Base-by-base conservation (phyloP, 2,797 vertebrate genomes). In the Botia almorhae region DNA sequence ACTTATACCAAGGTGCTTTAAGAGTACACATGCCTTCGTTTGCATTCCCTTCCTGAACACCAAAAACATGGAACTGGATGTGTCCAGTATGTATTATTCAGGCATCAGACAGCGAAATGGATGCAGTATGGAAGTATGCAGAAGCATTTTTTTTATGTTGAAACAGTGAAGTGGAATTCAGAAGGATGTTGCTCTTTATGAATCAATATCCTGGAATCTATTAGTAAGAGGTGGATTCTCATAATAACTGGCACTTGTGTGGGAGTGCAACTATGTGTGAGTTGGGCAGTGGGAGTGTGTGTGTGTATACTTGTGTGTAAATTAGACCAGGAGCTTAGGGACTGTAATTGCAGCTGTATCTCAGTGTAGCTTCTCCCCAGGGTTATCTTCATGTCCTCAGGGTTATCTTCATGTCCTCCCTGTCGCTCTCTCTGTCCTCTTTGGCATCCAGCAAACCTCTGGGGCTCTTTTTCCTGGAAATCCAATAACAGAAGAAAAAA, bases 291-390 rank as follows among this genome's bases (percentile, higher is more conserved):
- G 80, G 64, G 53, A 63, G 56, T 39, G 33, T 67, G 67, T 60
- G 53, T 29, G n/a, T 43, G 17, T 23, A 14, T 78, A 12, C 55
- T 12, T 58, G 53, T 75, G 79, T 80, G 61, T 79, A 79, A 91
- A 91, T 83, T 90, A 85, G 92, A 86, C 87, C 91, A 93, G 85
- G 85, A 88, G 91, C 87, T 88, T 82, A 83, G 90, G 91, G 91
- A 92, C 85, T 87, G 51, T 61, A 87, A 90, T 87, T 91, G 90
- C 92, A 94, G 91, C 90, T 93, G 92, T 67, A 29, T 19, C 75
- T 51, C 75, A 21, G 68, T 58, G 33, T 58, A 53, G 33, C 69
- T 89, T 90, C 81, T 87, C 87, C 73, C 83, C 82, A 69, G 78
- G 33, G 69, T 36, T 13, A 51, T 19, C 70, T 39, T 23, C 2